Conservation (phyloP, 2,113 vertebrate species). For the Campylomormyrus numenius region DNA sequence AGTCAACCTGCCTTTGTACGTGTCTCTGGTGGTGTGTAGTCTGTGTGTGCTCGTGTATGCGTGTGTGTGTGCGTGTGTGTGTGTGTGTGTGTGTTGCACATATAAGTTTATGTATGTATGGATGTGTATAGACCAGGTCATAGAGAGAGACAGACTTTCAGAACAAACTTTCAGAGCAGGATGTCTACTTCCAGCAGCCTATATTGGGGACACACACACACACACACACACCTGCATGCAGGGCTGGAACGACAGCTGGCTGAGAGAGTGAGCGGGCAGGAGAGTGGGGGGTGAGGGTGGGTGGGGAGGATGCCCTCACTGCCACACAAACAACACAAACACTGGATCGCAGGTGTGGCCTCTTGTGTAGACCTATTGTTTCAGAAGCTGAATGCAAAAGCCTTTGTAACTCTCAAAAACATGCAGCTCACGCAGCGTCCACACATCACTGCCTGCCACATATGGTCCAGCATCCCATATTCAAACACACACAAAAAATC, state of each 20-base stretch:
- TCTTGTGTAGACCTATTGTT: constrained; percentile 8
- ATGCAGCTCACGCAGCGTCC: neutral
- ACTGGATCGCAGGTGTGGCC: constrained; percentile 36
- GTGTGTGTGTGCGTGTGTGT: neutral
- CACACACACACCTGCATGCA: constrained; percentile 39
- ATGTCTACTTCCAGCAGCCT: constrained; percentile 28
- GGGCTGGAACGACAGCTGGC: constrained; percentile 27
- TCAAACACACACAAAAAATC: neutral
- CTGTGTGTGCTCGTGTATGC: constrained; percentile 15
- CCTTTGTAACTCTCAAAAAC: constrained; percentile 5
- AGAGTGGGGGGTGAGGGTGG: neutral
- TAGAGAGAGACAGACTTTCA: constrained; percentile 17
- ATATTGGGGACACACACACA: constrained; percentile 15
- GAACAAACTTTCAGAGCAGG: constrained; percentile 40
- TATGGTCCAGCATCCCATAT: neutral
- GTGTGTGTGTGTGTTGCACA: neutral
- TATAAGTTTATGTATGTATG: neutral
- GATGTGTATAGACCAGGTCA: constrained; percentile 6
- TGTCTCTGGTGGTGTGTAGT: neutral
- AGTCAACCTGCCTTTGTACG: neutral
- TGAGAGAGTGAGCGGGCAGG: neutral
- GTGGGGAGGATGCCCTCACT: constrained; percentile 17
- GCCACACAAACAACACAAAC: constrained; percentile 42
- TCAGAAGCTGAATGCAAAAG: neutral
- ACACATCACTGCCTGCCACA: neutral